Evolutionary conservation across 1,140 invertebrate species (phyloP), one percentile per base, ranked within the genome.

Genomic region (Campoletis sonorensis): DNA sequence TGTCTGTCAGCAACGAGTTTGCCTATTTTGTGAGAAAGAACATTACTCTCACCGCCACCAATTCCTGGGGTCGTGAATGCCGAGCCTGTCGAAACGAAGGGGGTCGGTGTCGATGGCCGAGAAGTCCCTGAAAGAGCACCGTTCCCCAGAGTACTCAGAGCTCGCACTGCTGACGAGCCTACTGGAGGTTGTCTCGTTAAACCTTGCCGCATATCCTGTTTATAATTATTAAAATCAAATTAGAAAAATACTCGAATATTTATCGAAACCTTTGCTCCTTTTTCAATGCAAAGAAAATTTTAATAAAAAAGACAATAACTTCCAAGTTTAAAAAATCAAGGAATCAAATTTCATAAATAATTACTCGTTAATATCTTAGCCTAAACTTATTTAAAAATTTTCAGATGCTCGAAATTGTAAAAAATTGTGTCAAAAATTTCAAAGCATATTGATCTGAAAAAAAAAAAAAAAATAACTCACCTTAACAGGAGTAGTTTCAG

Each of bases 401-500:
- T n/a, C n/a, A n/a, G n/a, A n/a, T n/a, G n/a, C n/a, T n/a, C n/a
- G 18, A 58, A 23, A n/a, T 33, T 33, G 30, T 33, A 33, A 33
- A 33, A 33, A 33, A 33, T 33, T 33, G 3, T 33, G 30, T 33
- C 7, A 2, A 33, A 33, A 33, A 33, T 33, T 33, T 33, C 7
- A n/a, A n/a, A n/a, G n/a, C n/a, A 33, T 33, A 33, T 33, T 33
- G 30, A 33, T 33, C 7, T 33, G 64, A 21, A 21, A 72, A 40
- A 61, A 45, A 80, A 11, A 68, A 40, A 80, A 77, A 77, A 11
- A 27, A 64, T 80, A n/a, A 13, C 64, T 64, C 94, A 93, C 96
- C 88, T 96, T 96, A 0, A 97, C 93, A 0, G 96, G 96, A 37
- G 96, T 97, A 33, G 96, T 97, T 93, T 97, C 96, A 4, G 96